Conservation (phyloP, 2,888 invertebrate genomes). For the Acanthacorydalis orientalis region DNA sequence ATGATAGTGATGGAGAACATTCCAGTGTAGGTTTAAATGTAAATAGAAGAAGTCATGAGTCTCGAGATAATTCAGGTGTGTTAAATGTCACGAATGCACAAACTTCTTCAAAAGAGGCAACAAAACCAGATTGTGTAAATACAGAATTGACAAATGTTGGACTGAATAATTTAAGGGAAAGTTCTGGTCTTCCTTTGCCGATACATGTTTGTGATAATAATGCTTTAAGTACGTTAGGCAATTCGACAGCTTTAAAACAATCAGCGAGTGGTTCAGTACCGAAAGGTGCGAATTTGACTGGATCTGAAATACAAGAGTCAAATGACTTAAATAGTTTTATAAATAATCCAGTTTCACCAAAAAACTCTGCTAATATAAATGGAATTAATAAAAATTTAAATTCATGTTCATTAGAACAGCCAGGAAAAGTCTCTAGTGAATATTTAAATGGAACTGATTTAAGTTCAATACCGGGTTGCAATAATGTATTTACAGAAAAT, state of each 20-base stretch:
- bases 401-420: too few relatives aligned
- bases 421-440: too few relatives aligned
- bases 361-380: too few relatives aligned
- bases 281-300: not conserved
- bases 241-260: not conserved
- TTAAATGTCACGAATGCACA: not conserved
- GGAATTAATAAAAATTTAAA: too few relatives aligned
- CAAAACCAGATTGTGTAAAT: not conserved
- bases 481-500: not conserved
- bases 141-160: not conserved
- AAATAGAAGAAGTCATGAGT: not conserved
- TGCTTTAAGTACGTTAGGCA: not conserved
- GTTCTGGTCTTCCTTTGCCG: not conserved
- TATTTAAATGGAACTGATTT: too few relatives aligned
- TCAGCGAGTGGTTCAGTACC: not conserved
- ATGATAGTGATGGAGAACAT: not conserved
- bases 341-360: too few relatives aligned
- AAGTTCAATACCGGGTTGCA: too few relatives aligned
- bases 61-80: not conserved
- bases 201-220: constrained; percentile 1
- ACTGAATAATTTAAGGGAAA: not conserved
- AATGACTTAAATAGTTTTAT: too few relatives aligned
- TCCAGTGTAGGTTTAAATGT: not conserved
- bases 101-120: not conserved
- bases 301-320: not conserved